Conservation (phyloP, 2,797 vertebrate species). For the Emys orbicularis region DNA sequence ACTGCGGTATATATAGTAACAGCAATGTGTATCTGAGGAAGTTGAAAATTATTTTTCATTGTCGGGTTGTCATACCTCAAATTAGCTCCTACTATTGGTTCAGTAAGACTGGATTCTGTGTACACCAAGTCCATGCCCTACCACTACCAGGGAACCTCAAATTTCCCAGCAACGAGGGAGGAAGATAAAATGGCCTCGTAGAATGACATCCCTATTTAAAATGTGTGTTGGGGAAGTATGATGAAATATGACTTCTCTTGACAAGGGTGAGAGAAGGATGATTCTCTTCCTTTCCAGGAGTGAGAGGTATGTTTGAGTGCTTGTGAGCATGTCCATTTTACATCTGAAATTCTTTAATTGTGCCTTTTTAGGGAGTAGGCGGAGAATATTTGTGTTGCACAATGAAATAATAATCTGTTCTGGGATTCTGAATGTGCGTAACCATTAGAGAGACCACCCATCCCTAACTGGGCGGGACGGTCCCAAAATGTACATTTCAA, state of each 20-base stretch:
- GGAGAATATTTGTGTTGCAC: background rate
- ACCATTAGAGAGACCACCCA: background rate
- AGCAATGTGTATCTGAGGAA: background rate
- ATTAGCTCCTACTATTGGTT: background rate
- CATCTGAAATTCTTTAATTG: background rate
- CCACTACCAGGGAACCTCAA: background rate
- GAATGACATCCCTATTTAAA: background rate
- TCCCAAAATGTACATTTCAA: too few species aligned
- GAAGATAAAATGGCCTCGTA: background rate
- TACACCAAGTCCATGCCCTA: background rate
- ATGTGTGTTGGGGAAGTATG: background rate
- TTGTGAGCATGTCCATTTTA: background rate
- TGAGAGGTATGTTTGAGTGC: background rate
- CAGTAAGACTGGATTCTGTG: background rate
- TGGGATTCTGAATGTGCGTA: background rate
- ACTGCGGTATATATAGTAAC: rapidly evolving
- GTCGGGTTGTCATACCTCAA: background rate
- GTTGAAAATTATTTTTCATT: background rate
- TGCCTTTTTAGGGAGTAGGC: background rate
- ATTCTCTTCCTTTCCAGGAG: background rate
- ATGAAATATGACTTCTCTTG: background rate
- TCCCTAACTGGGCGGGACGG: background rate
- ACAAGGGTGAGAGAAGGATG: background rate
- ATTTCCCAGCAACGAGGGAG: background rate
- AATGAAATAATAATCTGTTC: background rate